phyloP scores from a whole-genome alignment of 2,888 invertebrate species.

The Epirrita christyi region DNA sequence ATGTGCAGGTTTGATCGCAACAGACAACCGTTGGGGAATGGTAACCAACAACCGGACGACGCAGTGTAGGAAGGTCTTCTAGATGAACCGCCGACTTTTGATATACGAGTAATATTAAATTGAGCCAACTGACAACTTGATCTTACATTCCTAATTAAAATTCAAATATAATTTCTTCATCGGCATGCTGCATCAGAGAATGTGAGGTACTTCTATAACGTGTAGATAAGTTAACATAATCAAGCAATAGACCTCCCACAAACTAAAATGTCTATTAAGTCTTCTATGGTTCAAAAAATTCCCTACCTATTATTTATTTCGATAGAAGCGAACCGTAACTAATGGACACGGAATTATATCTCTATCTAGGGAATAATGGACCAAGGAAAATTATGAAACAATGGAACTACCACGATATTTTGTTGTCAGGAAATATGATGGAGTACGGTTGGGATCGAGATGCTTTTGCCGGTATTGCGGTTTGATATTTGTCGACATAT shows the following conservation, averaged over 20 bases:
- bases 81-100: no score
- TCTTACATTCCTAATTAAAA: slow-evolving; percentile 20
- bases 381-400: slow-evolving; percentile 36
- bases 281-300: slow-evolving; percentile 17
- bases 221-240: slow-evolving; percentile 11
- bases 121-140: no score
- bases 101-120: no score
- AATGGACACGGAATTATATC: slow-evolving; percentile 34
- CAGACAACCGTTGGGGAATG: no score
- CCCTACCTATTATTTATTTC: slow-evolving; percentile 33
- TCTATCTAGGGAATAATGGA: slow-evolving; percentile 34
- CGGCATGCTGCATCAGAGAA: slow-evolving; percentile 17
- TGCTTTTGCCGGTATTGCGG: background rate
- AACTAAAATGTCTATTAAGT: slow-evolving; percentile 11
- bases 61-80: no score
- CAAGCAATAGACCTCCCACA: slow-evolving; percentile 39
- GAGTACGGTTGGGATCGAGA: background rate
- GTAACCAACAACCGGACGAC: no score
- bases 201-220: slow-evolving; percentile 9
- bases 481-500: background rate
- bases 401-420: slow-evolving; percentile 27
- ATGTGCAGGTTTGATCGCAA: no score
- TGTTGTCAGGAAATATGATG: slow-evolving; percentile 21
- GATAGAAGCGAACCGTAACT: slow-evolving; percentile 35
- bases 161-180: slow-evolving; percentile 25